These are phyloP conservation scores for Aphelinus certus DNA, from an alignment of 1,140 invertebrate species.

Conservation along the genomic window DNA sequence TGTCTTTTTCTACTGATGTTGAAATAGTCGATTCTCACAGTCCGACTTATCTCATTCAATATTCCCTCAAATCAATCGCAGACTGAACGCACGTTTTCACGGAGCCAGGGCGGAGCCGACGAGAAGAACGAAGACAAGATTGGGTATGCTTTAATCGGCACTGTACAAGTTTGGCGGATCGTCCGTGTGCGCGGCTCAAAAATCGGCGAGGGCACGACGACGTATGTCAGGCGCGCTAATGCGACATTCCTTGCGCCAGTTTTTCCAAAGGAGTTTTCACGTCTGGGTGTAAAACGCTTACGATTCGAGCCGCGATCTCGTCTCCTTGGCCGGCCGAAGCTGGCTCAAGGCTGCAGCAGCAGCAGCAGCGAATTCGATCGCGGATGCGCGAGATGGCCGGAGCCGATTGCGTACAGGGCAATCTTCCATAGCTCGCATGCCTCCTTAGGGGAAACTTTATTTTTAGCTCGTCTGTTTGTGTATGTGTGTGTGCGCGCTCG, in stretches of 20 bases:
- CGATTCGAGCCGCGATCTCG: neutral
- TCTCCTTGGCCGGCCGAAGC: slow-evolving; percentile 39
- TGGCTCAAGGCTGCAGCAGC: slow-evolving; percentile 36
- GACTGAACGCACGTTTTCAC: no score
- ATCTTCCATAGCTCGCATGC: neutral
- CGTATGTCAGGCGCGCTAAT: neutral
- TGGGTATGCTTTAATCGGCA: neutral
- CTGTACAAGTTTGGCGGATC: neutral
- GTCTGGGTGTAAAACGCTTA: no score
- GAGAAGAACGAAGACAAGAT: no score
- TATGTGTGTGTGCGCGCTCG: no score
- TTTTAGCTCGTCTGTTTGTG: slow-evolving; percentile 31
- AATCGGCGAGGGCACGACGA: slow-evolving; percentile 27
- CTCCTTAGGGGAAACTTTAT: slow-evolving; percentile 35
- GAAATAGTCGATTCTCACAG: no score
- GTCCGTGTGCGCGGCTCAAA: neutral
- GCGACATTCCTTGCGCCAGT: slow-evolving; percentile 43
- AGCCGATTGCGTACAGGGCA: neutral
- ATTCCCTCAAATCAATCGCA: no score
- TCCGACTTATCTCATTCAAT: no score
- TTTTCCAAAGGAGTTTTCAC: neutral
- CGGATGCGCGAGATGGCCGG: slow-evolving; percentile 12
- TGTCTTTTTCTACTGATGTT: no score
- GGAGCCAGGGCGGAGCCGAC: no score
- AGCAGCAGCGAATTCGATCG: slow-evolving; percentile 15